phyloP scores from a whole-genome alignment of 2,888 invertebrate species.

The Brenthis daphne region DNA sequence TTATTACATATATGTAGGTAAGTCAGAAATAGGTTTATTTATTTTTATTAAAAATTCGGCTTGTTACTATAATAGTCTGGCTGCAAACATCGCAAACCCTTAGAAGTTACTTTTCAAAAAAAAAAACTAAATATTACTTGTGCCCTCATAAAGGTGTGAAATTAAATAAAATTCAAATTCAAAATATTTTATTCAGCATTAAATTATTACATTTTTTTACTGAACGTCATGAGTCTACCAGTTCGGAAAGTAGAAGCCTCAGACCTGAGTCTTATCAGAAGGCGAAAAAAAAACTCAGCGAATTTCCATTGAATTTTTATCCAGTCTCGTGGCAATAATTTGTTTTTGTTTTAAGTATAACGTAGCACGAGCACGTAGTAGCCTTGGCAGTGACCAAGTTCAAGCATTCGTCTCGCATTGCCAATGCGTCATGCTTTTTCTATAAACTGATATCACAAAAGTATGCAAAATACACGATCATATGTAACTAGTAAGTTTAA shows the following conservation, averaged over 20 bases:
- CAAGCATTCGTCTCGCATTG: constrained; percentile 47
- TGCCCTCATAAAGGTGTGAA: too few species aligned
- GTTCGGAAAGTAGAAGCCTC: too few species aligned
- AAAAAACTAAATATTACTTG: too few species aligned
- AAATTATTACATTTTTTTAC: not conserved
- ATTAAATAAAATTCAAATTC: not conserved
- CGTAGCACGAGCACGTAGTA: constrained; percentile 21
- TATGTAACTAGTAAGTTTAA: not conserved
- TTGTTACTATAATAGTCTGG: too few species aligned
- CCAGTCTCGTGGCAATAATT: not conserved
- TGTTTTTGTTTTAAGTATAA: constrained; percentile 17
- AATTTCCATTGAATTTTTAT: not conserved
- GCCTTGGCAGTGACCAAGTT: constrained; percentile 55
- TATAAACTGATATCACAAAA: constrained; percentile 21
- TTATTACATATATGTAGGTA: too few species aligned
- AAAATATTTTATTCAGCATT: not conserved
- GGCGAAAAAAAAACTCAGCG: too few species aligned
- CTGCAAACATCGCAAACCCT: too few species aligned
- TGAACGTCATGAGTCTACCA: too few species aligned
- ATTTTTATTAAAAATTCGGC: too few species aligned
- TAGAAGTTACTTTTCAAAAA: too few species aligned
- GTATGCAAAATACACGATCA: constrained; percentile 16
- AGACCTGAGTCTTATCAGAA: too few species aligned
- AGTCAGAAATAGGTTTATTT: too few species aligned
- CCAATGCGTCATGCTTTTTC: constrained; percentile 43